A percentile compares a stretch with the other conserved stretches of the same genome.
phyloP scores from a whole-genome alignment of 1,140 invertebrate genomes.

The Venturia canescens region DNA sequence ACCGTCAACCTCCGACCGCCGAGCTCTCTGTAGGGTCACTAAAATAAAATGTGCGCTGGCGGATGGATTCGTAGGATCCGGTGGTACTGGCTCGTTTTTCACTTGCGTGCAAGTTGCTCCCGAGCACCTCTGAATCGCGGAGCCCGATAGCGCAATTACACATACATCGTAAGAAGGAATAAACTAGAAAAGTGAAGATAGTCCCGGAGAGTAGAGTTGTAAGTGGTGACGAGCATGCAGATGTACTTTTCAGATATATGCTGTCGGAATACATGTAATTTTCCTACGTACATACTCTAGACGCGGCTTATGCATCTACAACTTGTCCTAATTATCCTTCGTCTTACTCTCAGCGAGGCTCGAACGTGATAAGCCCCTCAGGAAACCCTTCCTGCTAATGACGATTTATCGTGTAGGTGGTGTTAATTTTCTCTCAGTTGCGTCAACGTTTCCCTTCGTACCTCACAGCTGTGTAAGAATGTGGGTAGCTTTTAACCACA shows the following conservation, averaged over 20 bases:
- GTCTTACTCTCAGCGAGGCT: conserved; percentile 1
- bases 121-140: conserved; percentile 44
- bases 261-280: not conserved
- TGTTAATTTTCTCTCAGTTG: conserved; percentile 45
- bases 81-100: conserved; percentile 38
- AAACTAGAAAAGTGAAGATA: too few relatives aligned
- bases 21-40: conserved; percentile 53
- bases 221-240: conserved; percentile 11
- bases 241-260: not conserved
- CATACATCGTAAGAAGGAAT: conserved; percentile 36
- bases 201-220: too few relatives aligned
- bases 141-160: conserved; percentile 53
- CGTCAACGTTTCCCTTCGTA: not conserved
- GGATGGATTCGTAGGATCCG: conserved; percentile 68
- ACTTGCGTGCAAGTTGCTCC: conserved; percentile 41
- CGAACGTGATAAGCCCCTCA: conserved; percentile 5
- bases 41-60: conserved; percentile 68
- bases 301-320: not conserved
- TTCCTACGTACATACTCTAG: not conserved
- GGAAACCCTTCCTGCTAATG: conserved; percentile 32
- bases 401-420: conserved; percentile 42
- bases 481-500: not conserved
- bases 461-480: too few relatives aligned
- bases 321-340: conserved; percentile 32
- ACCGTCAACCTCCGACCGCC: conserved; percentile 57